Base-by-base conservation (phyloP, 2,888 invertebrate genomes). In the Tromatobia lineatoria region DNA sequence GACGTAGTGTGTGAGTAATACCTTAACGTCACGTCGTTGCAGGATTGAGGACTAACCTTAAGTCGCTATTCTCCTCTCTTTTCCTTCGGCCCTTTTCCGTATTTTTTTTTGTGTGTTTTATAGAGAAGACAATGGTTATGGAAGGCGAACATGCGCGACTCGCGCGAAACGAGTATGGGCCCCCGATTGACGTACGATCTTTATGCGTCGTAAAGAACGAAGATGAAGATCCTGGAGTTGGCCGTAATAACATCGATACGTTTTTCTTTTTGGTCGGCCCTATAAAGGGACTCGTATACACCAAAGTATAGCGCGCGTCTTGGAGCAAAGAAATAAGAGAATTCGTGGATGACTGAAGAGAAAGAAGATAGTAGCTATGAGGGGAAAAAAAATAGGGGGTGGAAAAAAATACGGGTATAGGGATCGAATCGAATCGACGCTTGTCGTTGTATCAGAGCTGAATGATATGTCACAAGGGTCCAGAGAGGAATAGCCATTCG, bases 1-100 rank as follows among this genome's bases (percentile, higher is more conserved):
- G 96, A 96, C 94, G 98, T 98, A 91, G 98, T 98, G 89, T 98
- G 98, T 98, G 94, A 97, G 98, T 97, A 95, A 87, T 82, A 88
- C 61, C 77, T 64, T 71, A 81, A 81, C 61, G 50, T 84, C 70
- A 74, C 67, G 54, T 59, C 74, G 47, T 15, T 20, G 70, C 70
- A 47, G 54, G 42, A 57, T 59, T 50, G 38, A 76, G 66, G 66
- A 57, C 42, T 47, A 45, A 71, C 57, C 38, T 77, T 61, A 34
- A n/a, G 70, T 77, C 74, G 82, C 71, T 71, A 84, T 83, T 77
- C 79, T 86, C 70, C 59, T 69, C 47, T 42, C 67, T n/a, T 59
- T 66, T 8, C 75, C 45, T 18, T 45, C 29, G 20, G 18, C 11
- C 11, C 11, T 38, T 45, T 13, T 57, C 67, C 69, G 61, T 61